These are phyloP conservation scores for Polia nebulosa DNA, from an alignment of 2,888 invertebrate genomes.

Conservation along the genomic window DNA sequence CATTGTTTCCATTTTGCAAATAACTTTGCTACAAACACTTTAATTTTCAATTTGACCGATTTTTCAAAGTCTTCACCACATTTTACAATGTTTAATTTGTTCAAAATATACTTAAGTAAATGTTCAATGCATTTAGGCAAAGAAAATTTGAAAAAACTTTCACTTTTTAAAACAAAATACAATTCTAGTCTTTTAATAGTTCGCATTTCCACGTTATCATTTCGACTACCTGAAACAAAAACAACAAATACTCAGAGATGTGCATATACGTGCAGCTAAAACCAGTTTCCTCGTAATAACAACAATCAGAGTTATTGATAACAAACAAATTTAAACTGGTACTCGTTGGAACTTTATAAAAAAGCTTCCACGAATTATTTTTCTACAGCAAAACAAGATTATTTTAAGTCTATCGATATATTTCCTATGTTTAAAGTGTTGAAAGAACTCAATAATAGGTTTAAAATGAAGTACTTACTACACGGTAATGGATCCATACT, in stretches of 20 bases:
- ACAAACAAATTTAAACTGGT: slow-evolving; percentile 15
- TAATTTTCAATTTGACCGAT: slow-evolving; percentile 13
- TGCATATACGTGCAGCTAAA: slow-evolving; percentile 15
- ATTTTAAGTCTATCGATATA: slow-evolving; percentile 11
- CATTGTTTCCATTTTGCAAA: slow-evolving; percentile 33
- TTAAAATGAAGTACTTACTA: slow-evolving; percentile 15
- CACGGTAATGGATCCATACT: slow-evolving; percentile 10
- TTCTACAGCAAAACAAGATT: slow-evolving; percentile 13
- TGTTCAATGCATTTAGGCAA: background rate
- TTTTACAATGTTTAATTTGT: slow-evolving; percentile 16
- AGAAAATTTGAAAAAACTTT: slow-evolving; percentile 9
- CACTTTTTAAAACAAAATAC: slow-evolving; percentile 9
- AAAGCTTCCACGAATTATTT: slow-evolving; percentile 7
- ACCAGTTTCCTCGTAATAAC: slow-evolving; percentile 19
- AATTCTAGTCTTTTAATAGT: slow-evolving; percentile 12
- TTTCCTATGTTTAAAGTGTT: slow-evolving; percentile 4
- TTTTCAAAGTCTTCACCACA: slow-evolving; percentile 14
- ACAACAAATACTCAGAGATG: slow-evolving; percentile 28
- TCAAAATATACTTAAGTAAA: slow-evolving; percentile 11
- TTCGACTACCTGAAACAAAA: slow-evolving; percentile 27
- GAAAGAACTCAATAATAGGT: background rate
- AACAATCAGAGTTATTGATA: slow-evolving; percentile 14
- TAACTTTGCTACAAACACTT: slow-evolving; percentile 31
- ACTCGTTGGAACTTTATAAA: slow-evolving; percentile 8
- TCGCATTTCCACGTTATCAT: slow-evolving; percentile 10